Percentiles rank a stretch among this genome's conserved stretches.
Conservation (phyloP, 2,113 vertebrate species). For the Pontoporia blainvillei region DNA sequence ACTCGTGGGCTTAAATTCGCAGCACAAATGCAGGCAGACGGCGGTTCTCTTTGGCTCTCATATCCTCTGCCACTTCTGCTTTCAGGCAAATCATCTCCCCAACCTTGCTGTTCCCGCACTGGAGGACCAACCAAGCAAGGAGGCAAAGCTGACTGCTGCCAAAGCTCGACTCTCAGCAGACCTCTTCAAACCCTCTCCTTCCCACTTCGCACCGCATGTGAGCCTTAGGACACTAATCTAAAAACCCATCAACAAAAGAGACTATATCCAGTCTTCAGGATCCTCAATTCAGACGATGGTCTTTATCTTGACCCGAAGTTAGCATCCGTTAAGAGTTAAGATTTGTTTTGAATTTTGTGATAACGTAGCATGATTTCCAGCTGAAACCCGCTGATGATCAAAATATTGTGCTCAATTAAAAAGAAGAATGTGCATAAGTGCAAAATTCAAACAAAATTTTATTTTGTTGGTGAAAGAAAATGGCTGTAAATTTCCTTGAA, state of each 20-base stretch:
- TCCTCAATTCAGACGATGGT: constrained; percentile 18
- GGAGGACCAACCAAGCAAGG: neutral
- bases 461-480: neutral
- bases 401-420: neutral
- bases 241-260: neutral
- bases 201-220: neutral
- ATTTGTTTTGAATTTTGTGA: constrained; percentile 48
- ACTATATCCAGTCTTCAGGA: neutral
- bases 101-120: neutral
- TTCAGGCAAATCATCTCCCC: neutral
- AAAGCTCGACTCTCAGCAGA: neutral
- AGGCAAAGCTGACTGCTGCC: neutral
- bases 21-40: neutral
- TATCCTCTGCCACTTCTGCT: neutral
- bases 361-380: constrained; percentile 36
- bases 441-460: neutral
- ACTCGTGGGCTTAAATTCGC: neutral
- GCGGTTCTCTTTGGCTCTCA: neutral
- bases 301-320: neutral
- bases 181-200: neutral
- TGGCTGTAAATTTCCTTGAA: neutral
- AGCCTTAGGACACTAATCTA: constrained; percentile 39
- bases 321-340: neutral
- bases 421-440: neutral
- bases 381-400: constrained; percentile 38